phyloP scores from a whole-genome alignment of 2,888 invertebrate species.

The Eubasilissa splendida region DNA sequence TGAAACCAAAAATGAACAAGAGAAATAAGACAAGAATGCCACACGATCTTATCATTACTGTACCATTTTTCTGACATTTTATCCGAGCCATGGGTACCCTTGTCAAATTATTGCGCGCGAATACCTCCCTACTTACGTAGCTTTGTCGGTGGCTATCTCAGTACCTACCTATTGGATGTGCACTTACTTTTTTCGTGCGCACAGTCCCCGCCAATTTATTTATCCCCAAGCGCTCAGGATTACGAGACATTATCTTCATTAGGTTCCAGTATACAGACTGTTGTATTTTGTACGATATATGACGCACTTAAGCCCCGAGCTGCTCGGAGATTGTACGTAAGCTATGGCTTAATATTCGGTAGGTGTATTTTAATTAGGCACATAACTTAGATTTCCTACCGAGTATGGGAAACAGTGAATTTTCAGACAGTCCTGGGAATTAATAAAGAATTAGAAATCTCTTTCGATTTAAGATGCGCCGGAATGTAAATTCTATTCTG shows the following conservation, averaged over 20 bases:
- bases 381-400: too few relatives aligned
- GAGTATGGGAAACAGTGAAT: too few relatives aligned
- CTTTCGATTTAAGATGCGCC: too few relatives aligned
- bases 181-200: constrained; percentile 1
- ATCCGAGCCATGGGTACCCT: neutral
- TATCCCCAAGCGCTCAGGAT: constrained; percentile 35
- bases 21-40: constrained; percentile 14
- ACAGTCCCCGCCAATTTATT: constrained; percentile 23
- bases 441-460: too few relatives aligned
- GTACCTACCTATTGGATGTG: too few relatives aligned
- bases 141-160: too few relatives aligned
- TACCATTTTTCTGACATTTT: too few relatives aligned
- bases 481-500: too few relatives aligned
- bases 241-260: constrained; percentile 41
- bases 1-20: constrained; percentile 17
- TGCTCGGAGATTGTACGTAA: constrained; percentile 20
- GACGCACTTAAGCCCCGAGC: constrained; percentile 40
- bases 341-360: neutral
- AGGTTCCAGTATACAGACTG: constrained; percentile 25
- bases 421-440: too few relatives aligned
- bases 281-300: constrained; percentile 35
- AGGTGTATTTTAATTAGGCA: too few relatives aligned
- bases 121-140: too few relatives aligned
- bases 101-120: too few relatives aligned
- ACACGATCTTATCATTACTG: neutral